Evolutionary conservation across 1,140 invertebrate species (phyloP), one percentile per base, ranked within the genome.

Genomic region (Brachystomella parvula): DNA sequence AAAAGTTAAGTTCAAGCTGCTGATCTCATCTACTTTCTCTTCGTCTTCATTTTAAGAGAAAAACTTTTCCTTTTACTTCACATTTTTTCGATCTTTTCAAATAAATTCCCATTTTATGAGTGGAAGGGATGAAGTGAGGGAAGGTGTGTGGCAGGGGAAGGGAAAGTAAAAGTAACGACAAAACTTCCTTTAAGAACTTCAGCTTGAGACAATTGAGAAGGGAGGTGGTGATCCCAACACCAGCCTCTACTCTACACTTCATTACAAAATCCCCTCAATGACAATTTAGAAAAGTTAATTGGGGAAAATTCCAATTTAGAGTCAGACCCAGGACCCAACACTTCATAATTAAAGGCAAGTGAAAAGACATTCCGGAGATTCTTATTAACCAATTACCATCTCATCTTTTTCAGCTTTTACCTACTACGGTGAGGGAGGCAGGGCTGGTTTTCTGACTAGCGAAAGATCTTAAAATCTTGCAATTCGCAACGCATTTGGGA

Each of bases 241-340:
- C 35, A 9, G 35, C 35, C 39, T 44, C 9, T 12, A n/a, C 9
- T 44, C 9, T 24, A 53, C 49, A 53, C 49, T 53, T 53, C 49
- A 53, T 53, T 53, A 6, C 49, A 12, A 9, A 9, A 39, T 39
- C 35, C 49, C 24, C 49, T 17, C 12, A 53, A 53, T 19, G 12
- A 26, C 15, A 53, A 53, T 53, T 53, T 39, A 15, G 12, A 53
- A 53, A 53, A 53, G 9, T 53, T 53, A 53, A 53, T 53, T 53
- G 49, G 39, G 39, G 39, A 9, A 53, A 53, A 53, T 15, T 53
- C 12, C 12, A 24, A 26, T 53, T 53, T 53, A 44, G 39, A n/a
- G n/a, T n/a, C n/a, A n/a, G 39, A 53, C 49, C 49, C 49, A 24
- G 6, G 49, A 12, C 24, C 21, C 49, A n/a, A n/a, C n/a, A n/a